Conservation (phyloP, 1,140 invertebrate species). For the Drosophila carrolli region DNA sequence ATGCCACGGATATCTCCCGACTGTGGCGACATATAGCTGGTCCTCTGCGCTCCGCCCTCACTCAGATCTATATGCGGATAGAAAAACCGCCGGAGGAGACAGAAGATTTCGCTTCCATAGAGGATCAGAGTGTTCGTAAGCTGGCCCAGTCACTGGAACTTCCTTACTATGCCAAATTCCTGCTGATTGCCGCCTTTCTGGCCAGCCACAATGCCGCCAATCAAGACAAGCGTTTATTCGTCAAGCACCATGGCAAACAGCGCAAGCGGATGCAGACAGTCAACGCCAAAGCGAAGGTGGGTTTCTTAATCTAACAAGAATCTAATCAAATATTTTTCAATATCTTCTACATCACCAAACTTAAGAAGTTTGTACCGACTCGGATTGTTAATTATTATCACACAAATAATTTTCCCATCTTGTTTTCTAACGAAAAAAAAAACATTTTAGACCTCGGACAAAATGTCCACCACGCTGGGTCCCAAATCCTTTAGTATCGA, state of each 20-base stretch:
- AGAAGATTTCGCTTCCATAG: conserved; percentile 6
- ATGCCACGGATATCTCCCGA: conserved; percentile 87
- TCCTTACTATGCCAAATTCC: conserved; percentile 94
- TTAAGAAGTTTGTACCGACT: no score
- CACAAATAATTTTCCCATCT: no score
- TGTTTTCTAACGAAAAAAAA: no score
- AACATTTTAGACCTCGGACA: conserved; percentile 83
- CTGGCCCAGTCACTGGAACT: conserved; percentile 90
- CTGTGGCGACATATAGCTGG: conserved; percentile 92
- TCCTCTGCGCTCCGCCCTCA: conserved; percentile 89
- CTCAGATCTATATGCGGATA: conserved; percentile 92
- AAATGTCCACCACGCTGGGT: conserved; percentile 86
- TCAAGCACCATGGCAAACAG: conserved; percentile 90
- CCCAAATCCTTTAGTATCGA: conserved; percentile 94
- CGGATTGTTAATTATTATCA: no score
- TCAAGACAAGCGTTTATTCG: conserved; percentile 92
- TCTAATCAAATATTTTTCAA: neutral
- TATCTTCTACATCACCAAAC: neutral
- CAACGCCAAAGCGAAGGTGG: conserved; percentile 86
- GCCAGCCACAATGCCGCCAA: conserved; percentile 96
- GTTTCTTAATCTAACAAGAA: neutral
- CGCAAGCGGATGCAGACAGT: conserved; percentile 87
- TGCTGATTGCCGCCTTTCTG: conserved; percentile 94
- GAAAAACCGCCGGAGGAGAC: conserved; percentile 46
- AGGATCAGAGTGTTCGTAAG: conserved; percentile 71